These are phyloP conservation scores for Cathartes aura DNA, from an alignment of 2,113 vertebrate species.

Conservation along the genomic window DNA sequence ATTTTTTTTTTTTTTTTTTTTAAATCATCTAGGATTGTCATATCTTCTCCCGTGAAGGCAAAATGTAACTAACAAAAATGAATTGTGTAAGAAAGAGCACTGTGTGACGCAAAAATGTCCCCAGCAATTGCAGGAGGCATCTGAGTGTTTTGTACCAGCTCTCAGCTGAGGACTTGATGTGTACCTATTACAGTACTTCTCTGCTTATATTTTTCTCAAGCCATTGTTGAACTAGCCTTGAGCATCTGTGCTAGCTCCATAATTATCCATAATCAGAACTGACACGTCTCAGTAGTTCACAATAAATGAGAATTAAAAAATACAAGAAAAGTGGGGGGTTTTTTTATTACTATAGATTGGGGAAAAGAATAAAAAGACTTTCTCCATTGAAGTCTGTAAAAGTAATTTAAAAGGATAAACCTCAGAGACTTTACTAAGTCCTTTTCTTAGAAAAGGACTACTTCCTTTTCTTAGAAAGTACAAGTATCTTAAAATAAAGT, in stretches of 20 bases:
- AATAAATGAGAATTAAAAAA: neutral
- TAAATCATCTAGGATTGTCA: neutral
- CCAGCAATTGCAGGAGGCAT: neutral
- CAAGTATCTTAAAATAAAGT: neutral
- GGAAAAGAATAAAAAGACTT: neutral
- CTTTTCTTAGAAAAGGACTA: neutral
- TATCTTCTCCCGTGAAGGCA: neutral
- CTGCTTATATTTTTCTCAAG: neutral
- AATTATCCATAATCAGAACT: neutral
- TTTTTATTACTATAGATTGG: neutral
- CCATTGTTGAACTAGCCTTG: neutral
- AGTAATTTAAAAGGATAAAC: slow-evolving; percentile 2
- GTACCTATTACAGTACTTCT: neutral
- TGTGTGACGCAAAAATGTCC: neutral
- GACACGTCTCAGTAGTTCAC: neutral
- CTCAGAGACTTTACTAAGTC: neutral
- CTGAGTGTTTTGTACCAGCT: neutral
- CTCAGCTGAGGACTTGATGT: neutral
- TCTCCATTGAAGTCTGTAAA: neutral
- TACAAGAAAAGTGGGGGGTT: neutral
- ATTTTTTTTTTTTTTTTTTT: neutral
- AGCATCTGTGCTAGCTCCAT: neutral
- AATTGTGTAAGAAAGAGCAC: neutral
- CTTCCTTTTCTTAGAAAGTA: neutral
- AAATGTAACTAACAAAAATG: neutral